Percentiles rank a stretch among this genome's conserved stretches.
phyloP scores from a whole-genome alignment of 2,797 vertebrate genomes.

The Mastacembelus armatus region DNA sequence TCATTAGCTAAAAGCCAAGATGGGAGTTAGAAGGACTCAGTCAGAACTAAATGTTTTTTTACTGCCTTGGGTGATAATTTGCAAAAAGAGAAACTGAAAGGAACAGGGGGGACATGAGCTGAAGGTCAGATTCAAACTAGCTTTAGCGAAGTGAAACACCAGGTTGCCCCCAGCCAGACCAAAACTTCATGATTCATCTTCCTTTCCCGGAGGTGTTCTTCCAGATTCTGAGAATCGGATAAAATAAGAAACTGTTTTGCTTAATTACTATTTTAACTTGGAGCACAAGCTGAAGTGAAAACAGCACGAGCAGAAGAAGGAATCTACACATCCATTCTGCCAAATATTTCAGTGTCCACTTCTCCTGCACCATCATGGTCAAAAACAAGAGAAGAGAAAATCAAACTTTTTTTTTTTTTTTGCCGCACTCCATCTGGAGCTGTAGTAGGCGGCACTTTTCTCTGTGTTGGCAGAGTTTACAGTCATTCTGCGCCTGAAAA shows the following conservation, averaged over 20 bases:
- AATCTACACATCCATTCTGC: conserved; percentile 23
- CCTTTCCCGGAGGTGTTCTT: conserved; percentile 9
- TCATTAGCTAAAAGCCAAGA: conserved; percentile 43
- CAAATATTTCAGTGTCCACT: conserved; percentile 47
- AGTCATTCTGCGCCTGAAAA: conserved; percentile 57
- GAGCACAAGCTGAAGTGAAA: conserved; percentile 15
- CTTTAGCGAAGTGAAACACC: conserved; percentile 14
- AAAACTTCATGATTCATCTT: conserved; percentile 33
- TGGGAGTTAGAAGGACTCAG: conserved; percentile 11
- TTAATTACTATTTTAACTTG: conserved; percentile 57
- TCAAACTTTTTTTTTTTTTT: conserved; percentile 43
- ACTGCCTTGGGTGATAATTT: conserved; percentile 6
- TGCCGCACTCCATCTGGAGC: conserved; percentile 58
- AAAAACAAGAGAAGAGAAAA: conserved; percentile 31
- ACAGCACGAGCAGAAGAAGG: conserved; percentile 26
- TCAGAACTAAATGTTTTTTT: conserved; percentile 9
- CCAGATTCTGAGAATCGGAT: conserved; percentile 11
- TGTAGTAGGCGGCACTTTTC: conserved; percentile 43
- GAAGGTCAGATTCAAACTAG: conserved; percentile 15
- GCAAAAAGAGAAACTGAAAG: conserved; percentile 6
- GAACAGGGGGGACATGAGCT: conserved; percentile 10
- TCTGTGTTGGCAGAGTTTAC: conserved; percentile 47
- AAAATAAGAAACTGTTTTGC: conserved; percentile 40
- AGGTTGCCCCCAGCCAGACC: conserved; percentile 39
- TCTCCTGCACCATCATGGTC: conserved; percentile 10